Percentiles rank a stretch among this genome's conserved stretches.
Conservation (phyloP, 2,797 vertebrate species). For the Scolopax bukidnonensis region DNA sequence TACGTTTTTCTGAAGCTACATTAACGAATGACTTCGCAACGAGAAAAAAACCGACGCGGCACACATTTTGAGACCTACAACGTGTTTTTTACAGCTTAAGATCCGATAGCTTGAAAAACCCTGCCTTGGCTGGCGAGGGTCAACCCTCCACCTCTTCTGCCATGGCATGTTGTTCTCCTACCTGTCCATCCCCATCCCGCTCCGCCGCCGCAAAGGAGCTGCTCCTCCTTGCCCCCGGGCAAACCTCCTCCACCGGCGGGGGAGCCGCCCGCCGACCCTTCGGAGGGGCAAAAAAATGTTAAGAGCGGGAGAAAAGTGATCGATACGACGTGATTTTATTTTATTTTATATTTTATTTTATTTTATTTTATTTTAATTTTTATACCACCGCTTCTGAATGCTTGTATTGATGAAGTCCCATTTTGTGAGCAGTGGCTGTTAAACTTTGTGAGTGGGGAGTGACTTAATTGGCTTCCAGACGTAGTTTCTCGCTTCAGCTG, state of each 20-base stretch:
- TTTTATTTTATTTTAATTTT: neutral
- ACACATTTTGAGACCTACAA: neutral
- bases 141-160: neutral
- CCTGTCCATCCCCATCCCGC: neutral
- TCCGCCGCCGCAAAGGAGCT: fast-evolving
- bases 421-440: neutral
- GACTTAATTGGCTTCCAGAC: neutral
- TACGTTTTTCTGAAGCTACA: neutral
- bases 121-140: neutral
- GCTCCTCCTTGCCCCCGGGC: neutral
- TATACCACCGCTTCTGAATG: neutral
- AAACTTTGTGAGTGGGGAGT: neutral
- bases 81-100: neutral
- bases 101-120: neutral
- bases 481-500: neutral
- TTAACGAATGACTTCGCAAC: neutral
- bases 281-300: neutral
- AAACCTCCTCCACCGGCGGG: neutral
- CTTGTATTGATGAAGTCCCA: neutral
- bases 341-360: neutral
- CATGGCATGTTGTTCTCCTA: fast-evolving
- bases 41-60: neutral
- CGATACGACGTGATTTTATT: neutral
- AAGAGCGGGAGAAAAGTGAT: neutral
- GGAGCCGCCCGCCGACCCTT: neutral